These are phyloP conservation scores for Psylliodes chrysocephalus DNA, from an alignment of 2,888 invertebrate genomes.

Conservation along the genomic window DNA sequence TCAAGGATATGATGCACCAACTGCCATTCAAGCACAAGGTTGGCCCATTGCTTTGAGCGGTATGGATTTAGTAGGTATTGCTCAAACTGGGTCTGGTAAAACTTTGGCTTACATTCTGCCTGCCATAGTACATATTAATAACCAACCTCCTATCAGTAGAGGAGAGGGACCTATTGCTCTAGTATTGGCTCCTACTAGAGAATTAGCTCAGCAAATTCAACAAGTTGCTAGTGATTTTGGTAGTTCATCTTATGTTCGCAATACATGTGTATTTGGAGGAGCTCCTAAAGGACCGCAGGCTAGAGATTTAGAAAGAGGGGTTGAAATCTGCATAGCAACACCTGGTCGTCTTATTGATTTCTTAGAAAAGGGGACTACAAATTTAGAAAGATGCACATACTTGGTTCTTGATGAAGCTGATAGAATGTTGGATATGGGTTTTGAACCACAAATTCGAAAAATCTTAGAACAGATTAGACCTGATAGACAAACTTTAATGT, in stretches of 20 bases:
- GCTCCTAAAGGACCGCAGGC: slow-evolving; percentile 90
- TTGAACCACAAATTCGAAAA: slow-evolving; percentile 95
- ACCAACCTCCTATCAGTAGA: slow-evolving; percentile 80
- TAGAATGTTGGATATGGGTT: slow-evolving; percentile 98
- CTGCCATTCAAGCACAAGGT: slow-evolving; percentile 88
- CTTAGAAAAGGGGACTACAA: slow-evolving; percentile 78
- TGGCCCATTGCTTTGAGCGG: slow-evolving; percentile 90
- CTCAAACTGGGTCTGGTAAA: slow-evolving; percentile 86
- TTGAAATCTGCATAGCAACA: slow-evolving; percentile 91
- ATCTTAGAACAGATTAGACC: slow-evolving; percentile 93
- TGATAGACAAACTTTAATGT: slow-evolving; percentile 96
- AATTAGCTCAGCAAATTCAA: slow-evolving; percentile 84
- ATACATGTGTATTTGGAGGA: slow-evolving; percentile 91
- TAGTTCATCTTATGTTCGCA: slow-evolving; percentile 79
- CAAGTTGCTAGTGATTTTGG: slow-evolving; percentile 90
- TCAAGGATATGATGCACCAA: slow-evolving; percentile 76
- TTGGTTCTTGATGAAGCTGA: slow-evolving; percentile 94
- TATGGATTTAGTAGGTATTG: slow-evolving; percentile 87
- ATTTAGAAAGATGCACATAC: slow-evolving; percentile 80
- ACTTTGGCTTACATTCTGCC: slow-evolving; percentile 86
- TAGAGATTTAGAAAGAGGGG: slow-evolving; percentile 75
- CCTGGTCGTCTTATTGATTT: slow-evolving; percentile 90
- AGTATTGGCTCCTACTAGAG: slow-evolving; percentile 82
- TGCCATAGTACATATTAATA: slow-evolving; percentile 89
- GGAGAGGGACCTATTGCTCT: slow-evolving; percentile 88